These are phyloP conservation scores for Nylanderia fulva DNA, from an alignment of 1,140 invertebrate species.

Conservation along the genomic window DNA sequence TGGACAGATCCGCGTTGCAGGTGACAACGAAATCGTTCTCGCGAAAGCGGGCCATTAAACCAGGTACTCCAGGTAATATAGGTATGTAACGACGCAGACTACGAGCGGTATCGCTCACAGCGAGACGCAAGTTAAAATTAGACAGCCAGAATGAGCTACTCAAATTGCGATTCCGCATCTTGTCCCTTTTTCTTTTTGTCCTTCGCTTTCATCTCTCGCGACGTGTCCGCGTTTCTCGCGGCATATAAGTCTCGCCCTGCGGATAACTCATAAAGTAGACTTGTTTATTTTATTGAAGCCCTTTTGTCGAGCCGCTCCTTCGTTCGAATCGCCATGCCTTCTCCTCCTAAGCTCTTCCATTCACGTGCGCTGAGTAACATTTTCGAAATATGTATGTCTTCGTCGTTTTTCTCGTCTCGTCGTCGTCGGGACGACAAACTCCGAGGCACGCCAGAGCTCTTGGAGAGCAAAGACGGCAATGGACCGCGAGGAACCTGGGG, in stretches of 20 bases:
- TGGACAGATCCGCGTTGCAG: background rate
- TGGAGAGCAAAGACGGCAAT: slow-evolving; percentile 28
- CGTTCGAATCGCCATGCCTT: background rate
- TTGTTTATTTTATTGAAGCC: slow-evolving; percentile 74
- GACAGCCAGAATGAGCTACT: slow-evolving; percentile 35
- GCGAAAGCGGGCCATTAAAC: slow-evolving; percentile 1
- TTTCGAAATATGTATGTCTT: slow-evolving; percentile 70
- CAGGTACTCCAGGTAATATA: too few species aligned
- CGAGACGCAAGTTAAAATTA: slow-evolving; percentile 15
- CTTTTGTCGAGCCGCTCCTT: slow-evolving; percentile 63
- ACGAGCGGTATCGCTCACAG: background rate
- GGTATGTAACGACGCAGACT: background rate
- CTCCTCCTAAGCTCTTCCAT: slow-evolving; percentile 47
- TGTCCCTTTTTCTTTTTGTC: background rate
- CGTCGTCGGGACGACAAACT: slow-evolving; percentile 3
- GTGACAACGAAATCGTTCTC: slow-evolving; percentile 29
- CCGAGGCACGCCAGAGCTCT: slow-evolving; percentile 27
- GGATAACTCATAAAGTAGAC: slow-evolving; percentile 74
- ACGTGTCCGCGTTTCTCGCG: too few species aligned
- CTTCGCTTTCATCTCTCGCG: background rate
- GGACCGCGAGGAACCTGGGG: slow-evolving; percentile 45
- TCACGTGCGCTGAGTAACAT: slow-evolving; percentile 66
- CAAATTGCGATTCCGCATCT: slow-evolving; percentile 2
- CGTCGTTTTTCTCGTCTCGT: slow-evolving; percentile 33
- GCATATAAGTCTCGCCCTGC: slow-evolving; percentile 40